A percentile compares a stretch with the other conserved stretches of the same genome.
phyloP scores from a whole-genome alignment of 2,888 invertebrate species.

The Lasioglossum malachurum region DNA sequence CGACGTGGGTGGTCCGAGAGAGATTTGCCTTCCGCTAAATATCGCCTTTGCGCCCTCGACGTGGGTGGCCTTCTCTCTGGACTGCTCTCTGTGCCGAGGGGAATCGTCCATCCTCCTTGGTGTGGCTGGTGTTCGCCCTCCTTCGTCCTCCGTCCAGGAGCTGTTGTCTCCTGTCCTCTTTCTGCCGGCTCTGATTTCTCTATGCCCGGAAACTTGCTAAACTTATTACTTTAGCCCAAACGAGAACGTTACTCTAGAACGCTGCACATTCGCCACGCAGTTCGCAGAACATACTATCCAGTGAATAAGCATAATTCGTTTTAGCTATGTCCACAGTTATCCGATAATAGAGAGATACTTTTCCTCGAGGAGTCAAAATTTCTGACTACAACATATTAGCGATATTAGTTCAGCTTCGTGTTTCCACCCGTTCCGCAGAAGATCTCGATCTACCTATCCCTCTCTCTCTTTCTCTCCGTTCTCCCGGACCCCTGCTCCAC shows the following conservation, averaged over 20 bases:
- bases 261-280: neutral
- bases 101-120: conserved; percentile 68
- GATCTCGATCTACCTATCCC: neutral
- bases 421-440: neutral
- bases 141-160: conserved; percentile 56
- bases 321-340: too few relatives aligned
- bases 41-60: conserved; percentile 84
- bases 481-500: neutral
- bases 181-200: conserved; percentile 46
- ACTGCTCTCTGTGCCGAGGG: conserved; percentile 48
- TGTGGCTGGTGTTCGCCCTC: conserved; percentile 50
- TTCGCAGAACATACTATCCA: neutral
- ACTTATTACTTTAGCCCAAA: neutral
- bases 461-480: neutral
- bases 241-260: neutral
- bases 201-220: conserved; percentile 10
- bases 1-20: conserved; percentile 83
- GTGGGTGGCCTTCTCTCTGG: conserved; percentile 79
- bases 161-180: conserved; percentile 68
- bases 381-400: neutral
- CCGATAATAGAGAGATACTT: neutral
- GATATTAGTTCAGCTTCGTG: neutral
- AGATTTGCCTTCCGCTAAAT: conserved; percentile 85
- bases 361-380: neutral
- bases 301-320: neutral